Evolutionary conservation across 2,113 vertebrate genomes (phyloP), one percentile per base, ranked within the genome.

Genomic region (Xiphias gladius): DNA sequence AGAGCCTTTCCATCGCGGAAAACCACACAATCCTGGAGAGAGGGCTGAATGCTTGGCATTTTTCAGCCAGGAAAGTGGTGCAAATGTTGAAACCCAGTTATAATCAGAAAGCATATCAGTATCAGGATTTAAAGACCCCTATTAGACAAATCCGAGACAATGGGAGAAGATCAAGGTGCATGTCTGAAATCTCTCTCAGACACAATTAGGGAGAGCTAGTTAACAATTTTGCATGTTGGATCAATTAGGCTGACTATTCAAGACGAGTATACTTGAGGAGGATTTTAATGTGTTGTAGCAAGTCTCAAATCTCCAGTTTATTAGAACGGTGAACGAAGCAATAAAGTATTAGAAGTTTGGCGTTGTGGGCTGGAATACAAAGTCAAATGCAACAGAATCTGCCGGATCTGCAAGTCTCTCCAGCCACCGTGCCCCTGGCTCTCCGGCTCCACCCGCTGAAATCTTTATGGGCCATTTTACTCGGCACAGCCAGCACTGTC

Each of bases 391-490:
- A 17, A 35, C 28, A 2, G 13, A 50, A 22, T 75, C 41, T 10
- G 24, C 11, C 19, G 1, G 46, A 71, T 65, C 43, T 28, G 17
- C 19, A 28, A 39, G n/a, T 12, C 30, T 65, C 19, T 37, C 32
- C 26, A 8, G 48, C 52, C 35, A 0, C 74, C 9, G 19, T 71
- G 72, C 81, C 77, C 80, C 80, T 46, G 72, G 68, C 66, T 76
- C 68, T 11, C 64, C 17, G 12, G 65, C 76, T 88, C 52, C 28
- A 62, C 69, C 65, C 55, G 12, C 7, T 59, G 39, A 67, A 59
- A 73, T 89, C 72, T 85, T 93, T 85, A 92, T 88, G 87, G 70
- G 57, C 75, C 81, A n/a, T 89, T 93, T 91, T 90, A 87, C 84
- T 82, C 73, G 22, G 64, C 81, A 83, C 50, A 69, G 90, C 64